Conservation (phyloP, 2,888 invertebrate species). For the Apodemia zela region DNA sequence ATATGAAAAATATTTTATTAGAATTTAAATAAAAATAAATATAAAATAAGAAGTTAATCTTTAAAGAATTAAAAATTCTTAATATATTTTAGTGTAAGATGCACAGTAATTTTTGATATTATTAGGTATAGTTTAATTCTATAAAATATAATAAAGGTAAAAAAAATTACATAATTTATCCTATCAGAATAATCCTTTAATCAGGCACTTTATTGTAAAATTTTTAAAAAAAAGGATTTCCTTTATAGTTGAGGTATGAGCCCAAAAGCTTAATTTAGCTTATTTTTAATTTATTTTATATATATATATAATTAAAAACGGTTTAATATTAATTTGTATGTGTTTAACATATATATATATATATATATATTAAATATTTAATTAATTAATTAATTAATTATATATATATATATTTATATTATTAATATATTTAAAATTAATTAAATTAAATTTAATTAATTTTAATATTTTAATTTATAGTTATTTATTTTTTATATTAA, state of each 20-base stretch:
- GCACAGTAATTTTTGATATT: constrained; percentile 83
- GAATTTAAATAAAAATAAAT: constrained; percentile 46
- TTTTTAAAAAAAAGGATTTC: constrained; percentile 64
- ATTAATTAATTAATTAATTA: constrained; percentile 11
- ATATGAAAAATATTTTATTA: constrained; percentile 72
- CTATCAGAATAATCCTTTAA: constrained; percentile 72
- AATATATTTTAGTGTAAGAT: constrained; percentile 80
- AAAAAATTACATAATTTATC: constrained; percentile 55
- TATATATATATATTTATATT: not conserved
- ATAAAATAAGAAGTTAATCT: constrained; percentile 40
- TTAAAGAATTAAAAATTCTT: constrained; percentile 41
- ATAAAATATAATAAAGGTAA: constrained; percentile 82
- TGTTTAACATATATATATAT: not conserved
- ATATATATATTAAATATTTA: constrained; percentile 17
- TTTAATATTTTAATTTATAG: constrained; percentile 34
- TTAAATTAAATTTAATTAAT: constrained; percentile 20
- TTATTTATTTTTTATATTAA: constrained; percentile 30
- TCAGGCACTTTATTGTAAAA: constrained; percentile 63
- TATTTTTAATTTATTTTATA: constrained; percentile 51
- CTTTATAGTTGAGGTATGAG: constrained; percentile 82
- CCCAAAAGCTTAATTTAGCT: constrained; percentile 82
- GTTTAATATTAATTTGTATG: not conserved
- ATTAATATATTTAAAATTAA: constrained; percentile 30
- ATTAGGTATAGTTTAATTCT: constrained; percentile 82
- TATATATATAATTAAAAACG: constrained; percentile 18